Percentiles rank a stretch among this genome's conserved stretches.
Evolutionary conservation across 2,888 invertebrate species (phyloP).

Genomic region (Ramazzottius varieornatus): DNA sequence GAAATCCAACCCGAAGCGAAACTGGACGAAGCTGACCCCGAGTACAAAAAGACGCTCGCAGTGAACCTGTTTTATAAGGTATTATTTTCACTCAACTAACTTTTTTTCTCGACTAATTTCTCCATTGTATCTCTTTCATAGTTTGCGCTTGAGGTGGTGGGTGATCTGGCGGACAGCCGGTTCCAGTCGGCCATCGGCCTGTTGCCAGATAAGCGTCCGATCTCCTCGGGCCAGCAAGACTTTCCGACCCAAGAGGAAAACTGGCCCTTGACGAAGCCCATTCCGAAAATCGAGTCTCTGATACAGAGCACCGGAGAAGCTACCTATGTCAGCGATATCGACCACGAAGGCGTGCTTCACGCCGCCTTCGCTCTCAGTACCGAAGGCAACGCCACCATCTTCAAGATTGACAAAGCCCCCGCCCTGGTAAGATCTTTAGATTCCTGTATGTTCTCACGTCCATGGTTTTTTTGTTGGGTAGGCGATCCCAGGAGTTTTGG

Average conservation of each 20-base stretch:
- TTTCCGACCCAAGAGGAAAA: neutral
- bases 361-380: neutral
- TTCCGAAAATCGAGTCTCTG: neutral
- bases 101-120: slow-evolving; percentile 46
- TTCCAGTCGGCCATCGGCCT: neutral
- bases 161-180: neutral
- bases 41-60: slow-evolving; percentile 41
- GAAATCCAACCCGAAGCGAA: slow-evolving; percentile 38
- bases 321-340: neutral
- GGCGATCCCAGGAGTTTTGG: slow-evolving; percentile 16
- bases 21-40: slow-evolving; percentile 39
- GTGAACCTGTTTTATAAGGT: slow-evolving; percentile 56
- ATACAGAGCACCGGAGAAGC: neutral
- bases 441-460: neutral
- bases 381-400: neutral
- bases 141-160: neutral
- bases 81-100: slow-evolving; percentile 33
- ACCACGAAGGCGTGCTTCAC: neutral
- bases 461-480: slow-evolving; percentile 5
- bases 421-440: neutral
- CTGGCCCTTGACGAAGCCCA: neutral
- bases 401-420: neutral
- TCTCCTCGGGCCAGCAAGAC: neutral
- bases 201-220: neutral
- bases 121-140: neutral